Evolutionary conservation across 1,140 invertebrate genomes (phyloP).

Genomic region (Eumeta japonica): DNA sequence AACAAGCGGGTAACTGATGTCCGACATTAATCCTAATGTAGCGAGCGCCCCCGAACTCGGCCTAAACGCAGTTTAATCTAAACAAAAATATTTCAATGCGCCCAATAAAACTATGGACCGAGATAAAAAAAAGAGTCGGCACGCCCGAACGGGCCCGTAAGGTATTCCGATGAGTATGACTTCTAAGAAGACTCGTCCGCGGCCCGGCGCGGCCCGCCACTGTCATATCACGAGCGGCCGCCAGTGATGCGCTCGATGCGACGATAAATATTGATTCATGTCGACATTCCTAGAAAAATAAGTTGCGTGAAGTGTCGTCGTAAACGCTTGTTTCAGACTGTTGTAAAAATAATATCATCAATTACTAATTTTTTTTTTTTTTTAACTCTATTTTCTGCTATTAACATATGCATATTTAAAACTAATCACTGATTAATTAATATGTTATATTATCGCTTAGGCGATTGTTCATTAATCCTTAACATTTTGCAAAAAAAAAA

Average conservation of each 20-base stretch:
- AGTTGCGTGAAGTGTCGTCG: background rate
- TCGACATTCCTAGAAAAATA: slow-evolving; percentile 20
- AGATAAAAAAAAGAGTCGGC: slow-evolving; percentile 30
- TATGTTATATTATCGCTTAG: too few relatives aligned
- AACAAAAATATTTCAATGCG: slow-evolving; percentile 55
- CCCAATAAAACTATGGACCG: slow-evolving; percentile 51
- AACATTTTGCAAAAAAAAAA: too few relatives aligned
- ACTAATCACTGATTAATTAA: too few relatives aligned
- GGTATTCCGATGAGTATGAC: slow-evolving; percentile 49
- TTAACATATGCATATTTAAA: too few relatives aligned
- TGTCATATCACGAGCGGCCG: slow-evolving; percentile 52
- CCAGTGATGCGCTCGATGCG: slow-evolving; percentile 22
- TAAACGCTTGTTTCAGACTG: too few relatives aligned
- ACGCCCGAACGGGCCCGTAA: slow-evolving; percentile 40
- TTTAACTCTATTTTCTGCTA: too few relatives aligned
- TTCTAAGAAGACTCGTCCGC: slow-evolving; percentile 44
- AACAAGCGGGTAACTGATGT: slow-evolving; percentile 38
- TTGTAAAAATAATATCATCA: too few relatives aligned
- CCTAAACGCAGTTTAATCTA: slow-evolving; percentile 53
- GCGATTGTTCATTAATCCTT: too few relatives aligned
- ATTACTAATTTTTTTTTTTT: too few relatives aligned
- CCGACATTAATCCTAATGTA: slow-evolving; percentile 54
- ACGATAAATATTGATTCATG: slow-evolving; percentile 17
- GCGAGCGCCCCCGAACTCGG: slow-evolving; percentile 26
- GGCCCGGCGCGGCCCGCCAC: slow-evolving; percentile 19